Evolutionary conservation across 1,140 invertebrate species (phyloP), one percentile per base, ranked within the genome.

Genomic region (Zaprionus vittiger): DNA sequence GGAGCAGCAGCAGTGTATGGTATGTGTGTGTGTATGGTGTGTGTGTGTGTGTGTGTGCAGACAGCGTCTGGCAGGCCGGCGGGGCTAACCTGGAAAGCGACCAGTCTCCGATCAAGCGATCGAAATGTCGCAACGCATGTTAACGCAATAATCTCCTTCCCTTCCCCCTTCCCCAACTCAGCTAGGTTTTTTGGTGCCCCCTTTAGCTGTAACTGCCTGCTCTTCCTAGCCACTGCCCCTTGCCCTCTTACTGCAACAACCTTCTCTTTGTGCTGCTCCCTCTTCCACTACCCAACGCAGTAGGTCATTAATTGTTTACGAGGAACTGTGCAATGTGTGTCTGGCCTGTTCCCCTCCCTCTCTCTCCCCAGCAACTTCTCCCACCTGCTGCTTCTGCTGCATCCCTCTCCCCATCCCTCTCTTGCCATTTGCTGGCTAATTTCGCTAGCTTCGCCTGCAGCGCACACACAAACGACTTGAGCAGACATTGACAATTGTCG

Each of bases 291-390:
- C n/a, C 41, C 41, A 71, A 89, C 84, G 85, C 86, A 91, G 86
- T 90, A 86, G 85, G 85, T 90, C 85, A 91, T 91, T 91, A 91
- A 90, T 82, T 91, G 79, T 79, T 79, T 67, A 80, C 73, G 61
- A 61, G 72, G 54, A 75, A 77, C 71, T 79, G 63, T 83, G 70
- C 63, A 73, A 57, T 73, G 61, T 71, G 41, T 76, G 73, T 47
- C 65, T 15, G 47, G 11, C 38, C 38, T 41, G 6, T 41, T 9
- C 15, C 15, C 14, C 5, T 41, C 38, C 15, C 38, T 2, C 38
- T 41, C 12, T 31, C 28, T 31, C 0, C 28, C 28, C 7, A 9
- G 6, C 2, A 1, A 0, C 6, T 7, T 31, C 6, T 31, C 28
- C 28, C 28, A 31, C 28, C 28, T 31, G 28, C 28, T 31, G 28